Base-by-base conservation (phyloP, 2,113 vertebrate genomes). In the Petromus typicus region DNA sequence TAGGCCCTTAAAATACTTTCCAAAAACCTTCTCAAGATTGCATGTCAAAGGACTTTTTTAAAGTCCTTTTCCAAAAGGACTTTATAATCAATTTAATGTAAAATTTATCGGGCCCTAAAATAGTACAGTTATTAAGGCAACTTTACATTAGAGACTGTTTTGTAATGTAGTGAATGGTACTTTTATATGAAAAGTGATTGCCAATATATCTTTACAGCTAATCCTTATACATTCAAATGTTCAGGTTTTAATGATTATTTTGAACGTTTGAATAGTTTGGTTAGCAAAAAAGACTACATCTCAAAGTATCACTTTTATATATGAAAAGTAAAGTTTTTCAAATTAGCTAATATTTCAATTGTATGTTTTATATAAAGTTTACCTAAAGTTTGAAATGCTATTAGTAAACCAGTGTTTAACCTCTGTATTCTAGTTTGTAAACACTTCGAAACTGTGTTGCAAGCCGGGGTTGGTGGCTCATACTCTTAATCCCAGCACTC, bases 141-240 rank as follows among this genome's bases (percentile, higher is more conserved):
- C 97, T 98, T 97, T 98, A 98, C 97, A 95, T 96, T 96, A 98
- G 97, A 97, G 23, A 93, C 95, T 98, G 96, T 98, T 98, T 98
- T 98, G 97, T 98, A 91, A 96, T 97, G 96, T 81, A 91, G 96
- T 0, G 73, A 93, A 95, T 0, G 95, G 95, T 97, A 96, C 97
- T 97, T 98, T 98, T 98, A 97, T 98, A 98, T 98, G 97, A 96
- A 98, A 97, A 97, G 97, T 93, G 92, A 95, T 93, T 92, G 89
- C 93, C 96, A 96, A 97, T 98, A 98, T 98, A 98, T 98, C 98
- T 98, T 98, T 98, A 98, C 98, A 98, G 98, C 96, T 98, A 92
- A 98, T 96, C 98, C 98, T 98, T 98, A 89, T 97, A 97, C 97
- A 98, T 98, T 86, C 97, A 98, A 96, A 97, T 96, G 95, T 97